phyloP scores from a whole-genome alignment of 2,888 invertebrate genomes.

The Polia nebulosa region DNA sequence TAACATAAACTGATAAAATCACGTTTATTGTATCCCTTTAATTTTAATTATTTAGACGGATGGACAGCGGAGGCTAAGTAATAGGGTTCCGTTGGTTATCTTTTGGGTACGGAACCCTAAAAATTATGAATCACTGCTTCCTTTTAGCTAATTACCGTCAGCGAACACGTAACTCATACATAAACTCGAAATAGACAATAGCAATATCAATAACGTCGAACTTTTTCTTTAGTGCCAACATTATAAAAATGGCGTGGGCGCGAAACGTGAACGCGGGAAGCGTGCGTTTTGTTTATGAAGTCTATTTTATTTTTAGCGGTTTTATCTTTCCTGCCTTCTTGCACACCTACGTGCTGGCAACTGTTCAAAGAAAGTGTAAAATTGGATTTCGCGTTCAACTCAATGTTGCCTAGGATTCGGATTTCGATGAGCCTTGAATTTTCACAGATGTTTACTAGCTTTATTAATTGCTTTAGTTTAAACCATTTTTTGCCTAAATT shows the following conservation, averaged over 20 bases:
- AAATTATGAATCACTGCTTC: constrained; percentile 16
- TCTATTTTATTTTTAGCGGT: constrained; percentile 85
- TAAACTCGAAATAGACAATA: constrained; percentile 57
- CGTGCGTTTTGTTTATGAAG: constrained; percentile 88
- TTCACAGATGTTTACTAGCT: constrained; percentile 35
- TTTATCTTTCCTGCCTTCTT: constrained; percentile 88
- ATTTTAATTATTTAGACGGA: too few species aligned
- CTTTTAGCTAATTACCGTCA: constrained; percentile 42
- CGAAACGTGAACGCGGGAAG: constrained; percentile 74
- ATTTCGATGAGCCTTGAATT: constrained; percentile 68
- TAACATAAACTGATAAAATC: too few species aligned
- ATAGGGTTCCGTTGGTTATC: too few species aligned
- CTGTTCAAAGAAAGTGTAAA: constrained; percentile 87
- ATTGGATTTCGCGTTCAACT: constrained; percentile 81
- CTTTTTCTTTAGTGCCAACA: constrained; percentile 67
- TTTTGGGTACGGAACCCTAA: too few species aligned
- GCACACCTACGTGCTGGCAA: constrained; percentile 88
- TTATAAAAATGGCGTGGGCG: constrained; percentile 76
- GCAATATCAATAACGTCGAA: constrained; percentile 55
- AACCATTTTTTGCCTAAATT: background rate
- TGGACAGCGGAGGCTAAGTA: too few species aligned
- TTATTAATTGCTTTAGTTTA: background rate
- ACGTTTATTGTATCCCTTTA: too few species aligned
- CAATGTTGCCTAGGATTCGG: constrained; percentile 77
- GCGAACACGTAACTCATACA: constrained; percentile 41